Evolutionary conservation across 2,113 vertebrate species (phyloP), one percentile per base, ranked within the genome.

Genomic region (Pseudois nayaur): DNA sequence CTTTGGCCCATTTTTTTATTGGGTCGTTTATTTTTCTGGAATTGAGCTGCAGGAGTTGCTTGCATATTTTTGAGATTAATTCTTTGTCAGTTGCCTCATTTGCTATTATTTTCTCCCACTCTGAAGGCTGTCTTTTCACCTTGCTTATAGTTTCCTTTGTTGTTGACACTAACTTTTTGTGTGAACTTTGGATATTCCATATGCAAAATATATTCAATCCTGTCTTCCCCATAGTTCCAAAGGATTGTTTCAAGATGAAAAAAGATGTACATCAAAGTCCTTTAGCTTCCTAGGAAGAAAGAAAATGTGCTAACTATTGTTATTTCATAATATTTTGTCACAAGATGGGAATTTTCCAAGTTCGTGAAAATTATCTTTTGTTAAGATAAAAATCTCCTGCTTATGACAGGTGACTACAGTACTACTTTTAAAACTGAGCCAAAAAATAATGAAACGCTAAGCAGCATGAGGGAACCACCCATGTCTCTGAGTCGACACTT

Each of bases 321-420:
- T 85, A 83, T 95, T 98, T 96, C 89, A 87, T 94, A 95, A 91
- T 55, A 83, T 97, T 97, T 91, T 97, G 67, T 93, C 96, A 98
- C 60, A 91, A 94, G 96, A 95, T 94, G 96, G 94, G 83, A 96
- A 91, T 89, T 97, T 96, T 97, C 91, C 91, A 97, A 97, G 91
- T 92, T 91, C 87, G 89, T 91, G 86, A 96, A 97, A 97, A 95
- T 89, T 85, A 88, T 95, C 84, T 97, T 67, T 86, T 97, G 74
- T 87, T 96, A 86, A 97, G 95, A 98, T 93, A 96, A 96, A 96
- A 97, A 95, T 97, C 95, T 96, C 86, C 81, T 93, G 78, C 89
- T 96, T 93, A 33, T 97, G 97, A 98, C 96, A 98, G 97, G 95
- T 98, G 96, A 97, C 78, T 86, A 96, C 78, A 96, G 96, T 89